These are phyloP conservation scores for Acromyrmex charruanus DNA, from an alignment of 1,140 invertebrate genomes.

Conservation along the genomic window DNA sequence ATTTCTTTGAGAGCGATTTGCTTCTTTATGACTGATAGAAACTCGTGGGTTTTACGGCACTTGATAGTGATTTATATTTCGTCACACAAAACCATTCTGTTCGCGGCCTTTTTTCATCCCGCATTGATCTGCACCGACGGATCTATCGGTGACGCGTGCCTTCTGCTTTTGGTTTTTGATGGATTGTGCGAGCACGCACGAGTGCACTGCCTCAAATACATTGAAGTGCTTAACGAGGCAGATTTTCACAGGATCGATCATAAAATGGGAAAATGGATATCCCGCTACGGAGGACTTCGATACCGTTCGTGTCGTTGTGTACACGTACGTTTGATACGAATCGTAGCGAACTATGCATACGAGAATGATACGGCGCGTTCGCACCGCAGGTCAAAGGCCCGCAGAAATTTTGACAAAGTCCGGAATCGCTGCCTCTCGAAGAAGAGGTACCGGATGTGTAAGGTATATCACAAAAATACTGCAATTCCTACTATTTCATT, in stretches of 20 bases:
- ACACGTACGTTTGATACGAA: constrained; percentile 56
- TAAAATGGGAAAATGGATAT: constrained; percentile 57
- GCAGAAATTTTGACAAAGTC: constrained; percentile 71
- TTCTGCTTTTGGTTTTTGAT: constrained; percentile 59
- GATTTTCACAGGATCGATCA: constrained; percentile 73
- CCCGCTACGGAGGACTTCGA: constrained; percentile 55
- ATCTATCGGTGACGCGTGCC: neutral
- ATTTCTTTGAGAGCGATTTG: constrained; percentile 17
- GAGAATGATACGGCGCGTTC: constrained; percentile 27
- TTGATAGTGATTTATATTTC: constrained; percentile 53
- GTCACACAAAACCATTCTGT: neutral
- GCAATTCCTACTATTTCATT: neutral
- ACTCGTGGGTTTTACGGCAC: constrained; percentile 10
- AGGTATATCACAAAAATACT: constrained; percentile 6
- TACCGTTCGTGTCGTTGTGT: neutral
- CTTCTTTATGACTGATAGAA: constrained; percentile 40
- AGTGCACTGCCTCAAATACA: constrained; percentile 64
- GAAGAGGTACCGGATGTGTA: constrained; percentile 50
- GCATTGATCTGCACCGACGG: constrained; percentile 37
- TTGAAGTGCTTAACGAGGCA: constrained; percentile 75
- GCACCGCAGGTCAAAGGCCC: constrained; percentile 69
- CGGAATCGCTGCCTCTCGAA: constrained; percentile 35
- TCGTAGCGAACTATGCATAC: constrained; percentile 42
- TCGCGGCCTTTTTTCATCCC: constrained; percentile 45
- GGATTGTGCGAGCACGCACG: constrained; percentile 50